Base-by-base conservation (phyloP, 2,113 vertebrate species). In the Sebastes schlegelii region DNA sequence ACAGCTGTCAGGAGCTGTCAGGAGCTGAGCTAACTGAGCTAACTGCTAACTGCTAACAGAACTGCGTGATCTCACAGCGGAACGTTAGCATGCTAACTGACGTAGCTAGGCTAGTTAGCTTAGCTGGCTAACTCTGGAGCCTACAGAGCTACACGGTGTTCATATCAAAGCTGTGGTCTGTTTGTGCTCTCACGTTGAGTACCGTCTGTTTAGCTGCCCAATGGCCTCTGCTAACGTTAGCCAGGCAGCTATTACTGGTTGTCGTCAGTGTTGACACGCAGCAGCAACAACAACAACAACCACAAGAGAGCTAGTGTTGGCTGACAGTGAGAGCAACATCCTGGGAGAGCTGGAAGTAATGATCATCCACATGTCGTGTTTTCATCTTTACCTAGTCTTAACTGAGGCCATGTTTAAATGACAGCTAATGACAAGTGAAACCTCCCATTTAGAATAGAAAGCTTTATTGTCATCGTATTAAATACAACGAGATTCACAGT, bases 1-100 rank as follows among this genome's bases (percentile, higher is more conserved):
- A 2, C 13, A 54, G 8, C 74, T 21, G 21, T 68, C 52, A 2
- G 55, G 67, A 8, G 19, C 46, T 60, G 54, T 34, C 17, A 7
- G 60, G 10, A 67, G 80, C 85, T n/a, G n/a, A n/a, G n/a, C n/a
- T n/a, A n/a, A n/a, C n/a, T 78, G 78, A 71, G 16, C 1, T 23
- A 6, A 51, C 49, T 64, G 51, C 51, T 6, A 14, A 60, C 57
- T 60, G 58, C 23, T 61, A 16, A 55, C 17, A 13, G 4, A 90
- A 86, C 84, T 91, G 84, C 82, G 85, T 54, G 76, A 76, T 71
- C 51, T 57, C 6, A n/a, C 3, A 64, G 55, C 83, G 23, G 26
- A 26, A 26, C 26, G 26, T 26, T 52, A 88, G 49, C 88, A 26
- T 58, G 85, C 74, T 48, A 48, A 23, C 64, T 11, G 40, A n/a